Evolutionary conservation across 1,140 invertebrate genomes (phyloP).

Genomic region (Nephila pilipes): DNA sequence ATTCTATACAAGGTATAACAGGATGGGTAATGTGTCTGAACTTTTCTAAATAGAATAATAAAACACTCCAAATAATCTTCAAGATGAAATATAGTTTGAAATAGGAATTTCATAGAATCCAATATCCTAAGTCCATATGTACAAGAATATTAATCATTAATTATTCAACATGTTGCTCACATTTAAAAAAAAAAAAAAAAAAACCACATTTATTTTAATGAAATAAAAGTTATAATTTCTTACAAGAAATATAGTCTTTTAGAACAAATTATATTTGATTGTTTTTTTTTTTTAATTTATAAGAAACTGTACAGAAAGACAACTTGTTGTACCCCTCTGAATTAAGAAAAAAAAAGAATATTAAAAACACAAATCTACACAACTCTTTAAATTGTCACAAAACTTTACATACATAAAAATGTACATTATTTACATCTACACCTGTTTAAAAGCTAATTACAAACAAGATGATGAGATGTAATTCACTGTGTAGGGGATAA

Average conservation of each 20-base stretch:
- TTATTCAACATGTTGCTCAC: not conserved
- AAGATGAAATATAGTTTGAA: too few species aligned
- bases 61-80: too few species aligned
- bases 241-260: constrained; percentile 6
- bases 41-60: too few species aligned
- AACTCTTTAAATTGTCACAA: constrained; percentile 21
- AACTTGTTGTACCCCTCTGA: not conserved
- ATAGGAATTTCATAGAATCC: too few species aligned
- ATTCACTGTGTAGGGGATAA: not conserved
- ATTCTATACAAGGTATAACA: too few species aligned
- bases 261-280: not conserved
- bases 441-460: not conserved
- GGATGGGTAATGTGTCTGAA: too few species aligned
- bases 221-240: constrained; percentile 7
- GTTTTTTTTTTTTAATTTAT: constrained; percentile 10
- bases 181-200: not conserved
- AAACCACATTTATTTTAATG: not conserved
- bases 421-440: constrained; percentile 41
- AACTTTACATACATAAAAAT: constrained; percentile 32
- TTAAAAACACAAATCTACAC: constrained; percentile 32
- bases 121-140: too few species aligned
- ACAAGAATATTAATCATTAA: not conserved
- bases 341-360: not conserved
- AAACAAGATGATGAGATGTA: not conserved
- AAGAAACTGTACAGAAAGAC: not conserved